Base-by-base conservation (phyloP, 2,797 vertebrate genomes). In the Sus cebifrons region DNA sequence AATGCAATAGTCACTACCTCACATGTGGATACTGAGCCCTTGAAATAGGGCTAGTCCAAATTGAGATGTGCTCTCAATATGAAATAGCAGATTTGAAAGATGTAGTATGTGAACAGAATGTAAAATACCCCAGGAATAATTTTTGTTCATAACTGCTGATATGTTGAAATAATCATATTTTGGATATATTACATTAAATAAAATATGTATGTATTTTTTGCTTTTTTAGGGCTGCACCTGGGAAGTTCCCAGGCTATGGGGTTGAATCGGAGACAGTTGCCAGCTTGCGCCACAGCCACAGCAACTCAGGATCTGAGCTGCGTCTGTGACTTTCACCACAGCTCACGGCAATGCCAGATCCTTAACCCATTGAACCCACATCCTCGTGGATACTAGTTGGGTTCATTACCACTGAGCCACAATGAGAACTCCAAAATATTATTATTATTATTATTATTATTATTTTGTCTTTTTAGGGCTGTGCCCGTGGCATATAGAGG, bases 141-240 rank as follows among this genome's bases (percentile, higher is more conserved):
- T 92, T 52, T 21, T 94, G 27, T 88, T 85, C 21, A 40, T 78
- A 32, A 36, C 36, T 36, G 36, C 56, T 79, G 68, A 58, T 1
- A 64, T 29, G 14, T n/a, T 79, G 23, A 93, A 84, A 70, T 94
- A 27, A 67, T 60, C 71, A 6, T 23, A 70, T 86, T 95, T 71
- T 54, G 6, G 14, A 18, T 78, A 64, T 36, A 58, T 44, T 67
- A 67, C 6, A 23, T 75, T 86, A 64, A 91, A 40, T 65, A 65
- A 67, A 52, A 49, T 49, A 49, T 10, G 9, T 49, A 49, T 49
- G 44, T 49, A 49, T 49, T 49, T 49, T 49, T 49, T 49, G 44
- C 9, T 49, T 49, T 49, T 49, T 49, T 49, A 49, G 44, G 44
- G 44, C 9, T 49, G 44, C 44, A 49, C 9, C 44, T 49, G 44